A percentile compares a stretch with the other conserved stretches of the same genome.
Conservation (phyloP, 2,797 vertebrate genomes). For the Ctenopoma kingsleyae region DNA sequence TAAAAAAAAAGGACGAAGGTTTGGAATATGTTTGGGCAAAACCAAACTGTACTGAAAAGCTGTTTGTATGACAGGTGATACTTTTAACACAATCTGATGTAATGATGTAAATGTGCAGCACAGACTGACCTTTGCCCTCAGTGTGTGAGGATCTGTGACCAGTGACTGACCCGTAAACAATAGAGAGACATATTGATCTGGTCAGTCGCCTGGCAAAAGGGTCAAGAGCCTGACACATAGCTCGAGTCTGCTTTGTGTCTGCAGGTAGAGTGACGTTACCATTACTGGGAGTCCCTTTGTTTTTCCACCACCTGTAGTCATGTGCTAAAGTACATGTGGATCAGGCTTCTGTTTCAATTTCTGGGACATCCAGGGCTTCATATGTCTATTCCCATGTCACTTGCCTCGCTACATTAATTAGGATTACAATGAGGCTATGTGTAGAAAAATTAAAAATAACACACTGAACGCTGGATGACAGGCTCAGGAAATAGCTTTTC, state of each 20-base stretch:
- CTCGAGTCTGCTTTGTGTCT: conserved; percentile 39
- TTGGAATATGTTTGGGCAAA: neutral
- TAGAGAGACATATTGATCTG: conserved; percentile 83
- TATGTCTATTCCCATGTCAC: conserved; percentile 44
- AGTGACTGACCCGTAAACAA: conserved; percentile 80
- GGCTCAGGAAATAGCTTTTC: conserved; percentile 72
- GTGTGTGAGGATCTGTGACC: conserved; percentile 77
- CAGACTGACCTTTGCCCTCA: conserved; percentile 76
- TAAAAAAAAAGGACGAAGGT: conserved; percentile 4
- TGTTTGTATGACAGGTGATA: conserved; percentile 63
- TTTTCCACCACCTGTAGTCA: conserved; percentile 45
- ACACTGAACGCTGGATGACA: conserved; percentile 68
- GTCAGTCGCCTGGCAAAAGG: conserved; percentile 61
- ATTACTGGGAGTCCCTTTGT: conserved; percentile 20
- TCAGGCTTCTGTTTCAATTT: conserved; percentile 39
- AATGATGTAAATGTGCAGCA: conserved; percentile 70
- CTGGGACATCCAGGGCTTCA: conserved; percentile 14
- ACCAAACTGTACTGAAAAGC: conserved; percentile 5
- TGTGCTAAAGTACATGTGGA: conserved; percentile 6
- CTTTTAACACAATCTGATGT: conserved; percentile 48
- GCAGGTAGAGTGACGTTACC: conserved; percentile 54
- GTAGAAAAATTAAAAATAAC: conserved; percentile 72
- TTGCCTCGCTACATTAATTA: conserved; percentile 47
- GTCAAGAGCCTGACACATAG: conserved; percentile 62
- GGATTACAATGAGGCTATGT: conserved; percentile 74